Conservation (phyloP, 1,140 invertebrate genomes). For the Littorina saxatilis region DNA sequence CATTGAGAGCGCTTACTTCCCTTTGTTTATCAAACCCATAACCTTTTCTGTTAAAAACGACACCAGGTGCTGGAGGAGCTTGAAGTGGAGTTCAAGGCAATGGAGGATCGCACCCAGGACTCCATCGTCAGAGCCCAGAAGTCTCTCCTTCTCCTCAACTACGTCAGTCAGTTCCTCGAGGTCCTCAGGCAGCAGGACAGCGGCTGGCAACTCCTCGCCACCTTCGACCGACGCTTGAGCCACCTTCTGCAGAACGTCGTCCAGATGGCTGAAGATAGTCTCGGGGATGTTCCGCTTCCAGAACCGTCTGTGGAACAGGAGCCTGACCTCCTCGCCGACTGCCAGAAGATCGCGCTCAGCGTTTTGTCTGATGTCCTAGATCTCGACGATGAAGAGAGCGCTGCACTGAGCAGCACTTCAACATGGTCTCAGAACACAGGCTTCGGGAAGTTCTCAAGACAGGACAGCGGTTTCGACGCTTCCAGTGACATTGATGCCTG, state of each 20-base stretch:
- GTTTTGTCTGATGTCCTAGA: neutral
- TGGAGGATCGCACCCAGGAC: neutral
- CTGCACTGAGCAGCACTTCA: neutral
- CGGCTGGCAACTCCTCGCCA: neutral
- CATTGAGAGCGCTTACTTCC: too few species aligned
- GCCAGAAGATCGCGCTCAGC: neutral
- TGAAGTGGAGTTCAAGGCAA: neutral
- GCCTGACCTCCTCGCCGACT: neutral
- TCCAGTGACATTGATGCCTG: neutral
- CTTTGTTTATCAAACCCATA: too few species aligned
- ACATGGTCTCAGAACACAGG: neutral
- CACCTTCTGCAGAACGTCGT: neutral
- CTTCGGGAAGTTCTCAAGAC: neutral
- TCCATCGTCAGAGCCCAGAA: neutral
- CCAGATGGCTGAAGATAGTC: neutral
- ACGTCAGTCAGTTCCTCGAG: constrained; percentile 4
- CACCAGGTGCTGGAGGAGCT: neutral
- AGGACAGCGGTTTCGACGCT: neutral
- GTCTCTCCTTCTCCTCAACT: neutral
- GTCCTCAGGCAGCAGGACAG: constrained; percentile 4
- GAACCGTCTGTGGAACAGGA: neutral
- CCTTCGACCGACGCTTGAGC: neutral
- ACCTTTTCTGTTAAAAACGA: too few species aligned
- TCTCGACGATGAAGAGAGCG: neutral
- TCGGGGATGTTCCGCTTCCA: neutral